Evolutionary conservation across 2,113 vertebrate species (phyloP).

Genomic region (Nettapus auritus): DNA sequence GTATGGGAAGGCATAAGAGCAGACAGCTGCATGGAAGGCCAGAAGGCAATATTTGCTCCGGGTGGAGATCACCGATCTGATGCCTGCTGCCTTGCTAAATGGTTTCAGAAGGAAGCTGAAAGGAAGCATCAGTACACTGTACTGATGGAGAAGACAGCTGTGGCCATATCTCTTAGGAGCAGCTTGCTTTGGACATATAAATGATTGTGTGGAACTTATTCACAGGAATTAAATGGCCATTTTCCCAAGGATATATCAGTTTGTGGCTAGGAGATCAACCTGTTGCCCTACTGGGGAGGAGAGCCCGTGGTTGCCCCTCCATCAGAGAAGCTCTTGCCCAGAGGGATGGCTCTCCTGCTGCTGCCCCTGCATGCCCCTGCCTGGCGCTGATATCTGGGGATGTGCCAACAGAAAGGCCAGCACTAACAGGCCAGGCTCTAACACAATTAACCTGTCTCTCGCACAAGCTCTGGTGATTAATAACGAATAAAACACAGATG

Average conservation of each 20-base stretch:
- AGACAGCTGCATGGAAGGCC: background rate
- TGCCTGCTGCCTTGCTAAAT: background rate
- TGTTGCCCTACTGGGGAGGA: background rate
- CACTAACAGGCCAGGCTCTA: background rate
- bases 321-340: background rate
- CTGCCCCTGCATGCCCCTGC: background rate
- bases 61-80: background rate
- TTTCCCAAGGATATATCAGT: background rate
- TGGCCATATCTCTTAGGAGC: background rate
- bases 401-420: background rate
- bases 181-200: background rate
- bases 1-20: background rate
- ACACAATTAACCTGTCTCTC: background rate
- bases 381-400: background rate
- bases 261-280: background rate
- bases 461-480: background rate
- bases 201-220: background rate
- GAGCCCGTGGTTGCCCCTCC: background rate
- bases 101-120: background rate
- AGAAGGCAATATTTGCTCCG: background rate
- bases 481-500: background rate
- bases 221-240: background rate
- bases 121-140: too few species aligned
- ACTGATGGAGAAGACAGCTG: background rate
- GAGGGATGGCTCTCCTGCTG: background rate